Conservation (phyloP, 1,140 invertebrate species). For the Wiebesia pumilae region DNA sequence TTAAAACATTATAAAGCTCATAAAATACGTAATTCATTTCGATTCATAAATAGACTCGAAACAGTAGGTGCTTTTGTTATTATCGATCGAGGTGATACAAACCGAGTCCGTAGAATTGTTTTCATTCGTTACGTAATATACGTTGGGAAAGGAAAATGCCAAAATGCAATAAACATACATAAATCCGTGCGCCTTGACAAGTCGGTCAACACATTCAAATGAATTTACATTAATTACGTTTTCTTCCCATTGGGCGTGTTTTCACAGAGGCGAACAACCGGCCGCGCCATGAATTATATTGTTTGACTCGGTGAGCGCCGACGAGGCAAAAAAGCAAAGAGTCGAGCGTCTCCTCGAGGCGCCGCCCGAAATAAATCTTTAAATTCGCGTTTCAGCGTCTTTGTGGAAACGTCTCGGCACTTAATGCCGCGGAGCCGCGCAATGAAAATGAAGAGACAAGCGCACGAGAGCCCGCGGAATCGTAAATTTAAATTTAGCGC, state of each 20-base stretch:
- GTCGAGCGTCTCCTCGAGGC: not conserved
- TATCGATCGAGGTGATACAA: not conserved
- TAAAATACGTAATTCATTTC: too few relatives aligned
- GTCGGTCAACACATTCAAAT: constrained; percentile 19
- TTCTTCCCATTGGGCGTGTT: constrained; percentile 24
- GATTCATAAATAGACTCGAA: too few relatives aligned
- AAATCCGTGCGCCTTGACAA: constrained; percentile 8
- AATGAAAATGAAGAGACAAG: constrained; percentile 48
- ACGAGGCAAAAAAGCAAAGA: not conserved
- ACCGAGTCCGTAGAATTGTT: not conserved
- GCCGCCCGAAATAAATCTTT: constrained; percentile 48
- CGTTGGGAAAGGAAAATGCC: not conserved
- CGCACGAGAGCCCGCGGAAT: constrained; percentile 50
- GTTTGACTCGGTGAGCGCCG: constrained; percentile 28
- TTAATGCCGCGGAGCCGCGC: constrained; percentile 46
- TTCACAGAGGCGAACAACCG: not conserved
- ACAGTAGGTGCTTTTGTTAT: not conserved
- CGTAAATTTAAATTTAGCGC: constrained; percentile 66
- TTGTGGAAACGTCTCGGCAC: constrained; percentile 49
- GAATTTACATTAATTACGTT: constrained; percentile 46
- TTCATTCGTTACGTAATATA: not conserved
- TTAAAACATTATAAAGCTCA: too few relatives aligned
- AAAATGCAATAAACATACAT: not conserved
- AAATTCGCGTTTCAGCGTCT: constrained; percentile 46
- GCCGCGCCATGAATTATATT: constrained; percentile 39